Conservation (phyloP, 2,888 invertebrate species). For the Amphimallon solstitiale region DNA sequence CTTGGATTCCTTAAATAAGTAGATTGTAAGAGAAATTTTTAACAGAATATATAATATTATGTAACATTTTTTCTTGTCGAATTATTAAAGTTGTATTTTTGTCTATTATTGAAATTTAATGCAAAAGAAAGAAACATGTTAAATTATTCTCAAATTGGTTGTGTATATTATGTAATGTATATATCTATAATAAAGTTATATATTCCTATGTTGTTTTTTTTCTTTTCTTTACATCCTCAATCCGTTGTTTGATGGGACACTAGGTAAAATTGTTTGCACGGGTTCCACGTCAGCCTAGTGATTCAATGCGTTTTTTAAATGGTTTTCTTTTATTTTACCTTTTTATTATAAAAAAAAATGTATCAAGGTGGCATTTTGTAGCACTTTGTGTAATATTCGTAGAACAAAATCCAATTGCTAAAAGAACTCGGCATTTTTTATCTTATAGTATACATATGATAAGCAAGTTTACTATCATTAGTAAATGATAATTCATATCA, state of each 20-base stretch:
- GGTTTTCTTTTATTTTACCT: no score
- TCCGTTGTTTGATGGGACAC: neutral
- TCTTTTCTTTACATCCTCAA: neutral
- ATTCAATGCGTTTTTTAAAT: no score
- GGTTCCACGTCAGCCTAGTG: neutral
- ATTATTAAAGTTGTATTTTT: slow-evolving; percentile 20
- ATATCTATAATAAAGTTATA: slow-evolving; percentile 36
- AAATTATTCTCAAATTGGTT: slow-evolving; percentile 29
- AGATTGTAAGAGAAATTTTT: slow-evolving; percentile 2
- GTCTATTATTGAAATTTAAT: neutral
- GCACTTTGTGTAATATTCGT: no score
- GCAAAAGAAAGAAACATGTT: slow-evolving; percentile 7
- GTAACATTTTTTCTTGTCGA: slow-evolving; percentile 23
- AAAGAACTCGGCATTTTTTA: no score
- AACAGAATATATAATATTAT: neutral
- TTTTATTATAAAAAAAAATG: no score
- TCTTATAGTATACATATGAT: no score
- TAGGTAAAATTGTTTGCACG: neutral
- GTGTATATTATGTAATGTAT: slow-evolving; percentile 38
- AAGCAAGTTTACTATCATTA: no score
- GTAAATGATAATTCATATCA: no score
- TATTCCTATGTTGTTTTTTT: slow-evolving; percentile 26
- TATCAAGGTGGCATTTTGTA: no score
- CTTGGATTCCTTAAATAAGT: slow-evolving; percentile 11
- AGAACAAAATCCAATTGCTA: no score